phyloP scores from a whole-genome alignment of 1,140 invertebrate species.

The Drepana arcuata region DNA sequence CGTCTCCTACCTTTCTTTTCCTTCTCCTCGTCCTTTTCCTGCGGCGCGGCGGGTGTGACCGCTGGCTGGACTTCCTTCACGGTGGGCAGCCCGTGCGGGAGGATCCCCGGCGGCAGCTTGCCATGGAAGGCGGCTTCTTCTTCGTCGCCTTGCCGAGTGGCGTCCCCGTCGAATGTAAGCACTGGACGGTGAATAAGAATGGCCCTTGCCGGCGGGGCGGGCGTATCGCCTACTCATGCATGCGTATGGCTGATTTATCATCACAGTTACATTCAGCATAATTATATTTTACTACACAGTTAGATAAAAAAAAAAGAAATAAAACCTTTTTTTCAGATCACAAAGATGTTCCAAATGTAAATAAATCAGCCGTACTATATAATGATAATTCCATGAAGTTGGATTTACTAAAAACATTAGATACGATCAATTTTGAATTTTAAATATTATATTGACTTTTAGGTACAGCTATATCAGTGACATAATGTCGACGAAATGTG shows the following conservation, averaged over 20 bases:
- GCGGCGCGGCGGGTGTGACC: constrained; percentile 83
- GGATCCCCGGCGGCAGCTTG: constrained; percentile 91
- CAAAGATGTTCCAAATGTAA: too few species aligned
- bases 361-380: constrained; percentile 7
- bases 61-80: constrained; percentile 96
- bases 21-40: constrained; percentile 81
- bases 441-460: too few species aligned
- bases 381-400: constrained; percentile 8
- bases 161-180: constrained; percentile 97
- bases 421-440: too few species aligned
- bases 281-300: not conserved
- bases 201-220: constrained; percentile 45
- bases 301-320: constrained; percentile 1
- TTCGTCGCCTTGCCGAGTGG: constrained; percentile 89
- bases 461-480: too few species aligned
- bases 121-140: constrained; percentile 88
- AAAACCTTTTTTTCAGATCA: too few species aligned
- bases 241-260: constrained; percentile 19
- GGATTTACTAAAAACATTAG: too few species aligned
- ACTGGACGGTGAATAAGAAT: constrained; percentile 94
- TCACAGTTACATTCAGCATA: not conserved
- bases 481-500: too few species aligned
- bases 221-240: constrained; percentile 15
- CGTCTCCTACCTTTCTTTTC: constrained; percentile 55
- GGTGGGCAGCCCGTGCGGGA: constrained; percentile 93